These are phyloP conservation scores for Apamea sordens DNA, from an alignment of 2,888 invertebrate genomes.

Conservation along the genomic window DNA sequence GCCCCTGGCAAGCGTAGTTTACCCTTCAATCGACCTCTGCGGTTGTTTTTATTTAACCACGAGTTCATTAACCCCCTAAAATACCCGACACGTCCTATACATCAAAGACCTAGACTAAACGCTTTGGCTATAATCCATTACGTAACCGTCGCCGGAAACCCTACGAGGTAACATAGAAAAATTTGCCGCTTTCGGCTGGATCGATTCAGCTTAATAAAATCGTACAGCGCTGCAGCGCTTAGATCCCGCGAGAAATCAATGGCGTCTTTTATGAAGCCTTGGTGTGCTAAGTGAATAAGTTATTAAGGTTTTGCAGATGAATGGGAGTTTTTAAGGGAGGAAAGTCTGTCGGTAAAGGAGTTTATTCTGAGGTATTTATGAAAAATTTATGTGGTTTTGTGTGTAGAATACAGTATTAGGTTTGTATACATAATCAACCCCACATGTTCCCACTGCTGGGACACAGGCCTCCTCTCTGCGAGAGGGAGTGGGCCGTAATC, in stretches of 20 bases:
- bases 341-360: not conserved
- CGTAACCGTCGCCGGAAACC: constrained; percentile 35
- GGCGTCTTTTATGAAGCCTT: constrained; percentile 22
- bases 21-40: not conserved
- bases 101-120: constrained; percentile 48
- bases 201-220: constrained; percentile 51
- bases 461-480: too few species aligned
- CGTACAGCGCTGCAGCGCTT: constrained; percentile 26
- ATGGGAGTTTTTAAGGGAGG: not conserved
- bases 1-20: not conserved
- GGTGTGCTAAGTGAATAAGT: constrained; percentile 13
- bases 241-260: constrained; percentile 39
- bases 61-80: not conserved
- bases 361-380: not conserved
- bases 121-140: constrained; percentile 30
- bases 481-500: too few species aligned
- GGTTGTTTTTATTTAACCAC: too few species aligned
- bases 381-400: not conserved
- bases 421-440: too few species aligned
- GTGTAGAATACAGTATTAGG: not conserved
- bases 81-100: constrained; percentile 2
- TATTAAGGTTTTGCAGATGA: not conserved
- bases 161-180: constrained; percentile 27
- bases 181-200: constrained; percentile 34
- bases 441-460: too few species aligned